Evolutionary conservation across 2,888 invertebrate species (phyloP), one percentile per base, ranked within the genome.

Genomic region (Mythimna ferrago): DNA sequence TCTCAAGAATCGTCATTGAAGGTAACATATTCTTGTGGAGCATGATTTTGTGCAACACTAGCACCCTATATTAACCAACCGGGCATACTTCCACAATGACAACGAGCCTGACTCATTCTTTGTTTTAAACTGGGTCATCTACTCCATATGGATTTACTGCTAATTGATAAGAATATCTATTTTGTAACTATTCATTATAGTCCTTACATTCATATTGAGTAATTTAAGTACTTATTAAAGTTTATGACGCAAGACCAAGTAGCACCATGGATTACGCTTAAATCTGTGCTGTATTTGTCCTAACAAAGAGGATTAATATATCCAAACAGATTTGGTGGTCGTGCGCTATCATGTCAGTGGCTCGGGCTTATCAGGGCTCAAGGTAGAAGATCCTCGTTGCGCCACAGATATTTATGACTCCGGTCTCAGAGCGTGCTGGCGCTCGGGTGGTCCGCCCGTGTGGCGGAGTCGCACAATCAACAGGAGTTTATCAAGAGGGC

Each of bases 381-480:
- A 78, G 74, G 86, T 85, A 86, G 91, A 91, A 94, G 92, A 95
- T 94, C 94, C 91, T 86, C 81, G 88, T 94, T 95, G 92, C 94
- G 93, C 92, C 93, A 94, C 88, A 78, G 86, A 91, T 93, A 94
- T 95, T 95, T 94, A 95, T 89, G 93, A 92, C 91, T 89, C 89
- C 87, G 90, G 90, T 89, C 90, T 90, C 73, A 75, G 58, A 51
- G 35, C 54, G 56, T 76, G 76, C 74, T 87, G 72, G 74, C 89
- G 87, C 92, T 91, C 92, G 92, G 95, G 95, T 95, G 95, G 95
- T 94, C 95, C 87, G 62, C 75, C 74, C 88, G 90, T 89, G 90
- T 90, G 91, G 88, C 89, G 85, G 78, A 78, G 83, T 71, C 84
- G 71, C 86, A 86, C 86, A 90, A 93, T 93, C 92, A 88, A 86